Conservation (phyloP, 1,140 invertebrate species). For the Eriosoma lanigerum region DNA sequence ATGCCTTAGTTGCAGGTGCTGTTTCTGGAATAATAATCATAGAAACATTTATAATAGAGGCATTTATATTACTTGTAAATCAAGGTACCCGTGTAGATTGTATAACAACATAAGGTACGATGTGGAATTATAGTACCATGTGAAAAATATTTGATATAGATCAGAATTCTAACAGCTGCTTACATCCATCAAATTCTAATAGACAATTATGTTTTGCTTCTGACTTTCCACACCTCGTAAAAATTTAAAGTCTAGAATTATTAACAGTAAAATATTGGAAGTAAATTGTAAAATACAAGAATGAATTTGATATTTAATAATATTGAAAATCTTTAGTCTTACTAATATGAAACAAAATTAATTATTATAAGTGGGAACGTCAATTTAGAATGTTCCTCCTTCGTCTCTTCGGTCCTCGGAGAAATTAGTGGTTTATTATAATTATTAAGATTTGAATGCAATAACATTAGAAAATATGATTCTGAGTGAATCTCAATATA, state of each 20-base stretch:
- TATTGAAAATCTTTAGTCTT: too few species aligned
- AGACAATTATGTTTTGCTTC: slow-evolving; percentile 7
- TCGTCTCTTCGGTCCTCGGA: too few species aligned
- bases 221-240: slow-evolving; percentile 11
- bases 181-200: slow-evolving; percentile 4
- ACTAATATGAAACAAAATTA: too few species aligned
- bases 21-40: slow-evolving; percentile 2
- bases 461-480: too few species aligned
- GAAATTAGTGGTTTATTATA: too few species aligned
- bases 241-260: slow-evolving; percentile 45
- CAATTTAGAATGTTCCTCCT: too few species aligned
- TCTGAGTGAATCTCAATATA: too few species aligned
- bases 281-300: not conserved
- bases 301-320: too few species aligned
- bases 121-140: too few species aligned
- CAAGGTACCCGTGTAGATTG: not conserved
- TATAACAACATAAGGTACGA: not conserved
- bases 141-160: too few species aligned
- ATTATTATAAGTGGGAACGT: too few species aligned
- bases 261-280: not conserved
- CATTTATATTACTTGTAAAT: not conserved
- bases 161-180: not conserved
- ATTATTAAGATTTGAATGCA: too few species aligned
- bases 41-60: slow-evolving; percentile 1
- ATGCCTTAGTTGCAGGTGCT: not conserved